These are phyloP conservation scores for Spodoptera litura DNA, from an alignment of 1,140 invertebrate species.

Conservation along the genomic window DNA sequence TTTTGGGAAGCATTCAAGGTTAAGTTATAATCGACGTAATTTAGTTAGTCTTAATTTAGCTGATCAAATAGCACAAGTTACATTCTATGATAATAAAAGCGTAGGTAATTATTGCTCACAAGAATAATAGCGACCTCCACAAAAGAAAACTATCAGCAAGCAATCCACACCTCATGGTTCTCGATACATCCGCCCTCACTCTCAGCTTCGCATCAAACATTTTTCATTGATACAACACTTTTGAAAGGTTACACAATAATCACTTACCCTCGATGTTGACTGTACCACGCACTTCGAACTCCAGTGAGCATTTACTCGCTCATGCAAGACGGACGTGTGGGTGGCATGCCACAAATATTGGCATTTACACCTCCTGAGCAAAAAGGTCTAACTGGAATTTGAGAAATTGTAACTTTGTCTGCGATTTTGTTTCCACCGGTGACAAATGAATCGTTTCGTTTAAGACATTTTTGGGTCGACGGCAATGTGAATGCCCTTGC, in stretches of 20 bases:
- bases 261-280: neutral
- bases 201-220: no score
- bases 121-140: no score
- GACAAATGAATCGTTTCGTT: conserved; percentile 13
- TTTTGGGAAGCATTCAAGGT: no score
- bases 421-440: neutral
- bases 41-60: no score
- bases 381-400: neutral
- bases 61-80: no score
- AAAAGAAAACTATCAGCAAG: no score
- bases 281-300: conserved; percentile 20
- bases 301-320: neutral
- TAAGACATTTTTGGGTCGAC: conserved; percentile 21
- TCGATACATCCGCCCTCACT: no score
- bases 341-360: conserved; percentile 20
- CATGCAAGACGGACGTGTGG: neutral
- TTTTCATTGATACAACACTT: no score
- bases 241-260: conserved; percentile 1
- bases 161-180: no score
- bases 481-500: conserved; percentile 1
- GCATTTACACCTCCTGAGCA: neutral
- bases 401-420: conserved; percentile 6
- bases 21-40: no score
- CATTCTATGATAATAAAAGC: no score
- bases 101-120: no score